Percentiles rank a stretch among this genome's conserved stretches.
These are phyloP conservation scores for Stegastes partitus DNA, from an alignment of 2,113 vertebrate species.

Conservation along the genomic window DNA sequence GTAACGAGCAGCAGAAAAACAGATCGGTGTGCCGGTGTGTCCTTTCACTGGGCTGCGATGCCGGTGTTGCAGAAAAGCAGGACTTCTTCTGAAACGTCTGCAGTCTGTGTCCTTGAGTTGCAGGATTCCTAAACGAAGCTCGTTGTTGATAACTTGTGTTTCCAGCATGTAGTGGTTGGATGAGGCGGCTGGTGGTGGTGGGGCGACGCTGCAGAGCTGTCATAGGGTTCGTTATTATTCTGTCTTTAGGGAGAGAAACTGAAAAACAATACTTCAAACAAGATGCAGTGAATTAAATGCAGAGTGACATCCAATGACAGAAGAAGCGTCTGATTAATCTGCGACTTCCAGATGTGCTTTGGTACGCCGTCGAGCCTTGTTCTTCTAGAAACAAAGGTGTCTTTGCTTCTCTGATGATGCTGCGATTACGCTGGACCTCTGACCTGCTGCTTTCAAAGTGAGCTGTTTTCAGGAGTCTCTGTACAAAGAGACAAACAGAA, in stretches of 20 bases:
- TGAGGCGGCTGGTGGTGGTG: not conserved
- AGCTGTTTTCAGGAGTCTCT: conserved; percentile 5
- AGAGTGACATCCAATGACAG: conserved; percentile 10
- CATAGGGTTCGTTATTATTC: not conserved
- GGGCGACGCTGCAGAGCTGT: not conserved
- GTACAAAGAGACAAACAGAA: not conserved
- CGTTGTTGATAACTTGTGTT: not conserved
- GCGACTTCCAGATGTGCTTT: conserved; percentile 36
- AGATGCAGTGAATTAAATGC: conserved; percentile 14
- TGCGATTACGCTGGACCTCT: conserved; percentile 7
- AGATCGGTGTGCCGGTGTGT: conserved; percentile 55
- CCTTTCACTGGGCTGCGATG: conserved; percentile 44
- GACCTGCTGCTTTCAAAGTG: conserved; percentile 12
- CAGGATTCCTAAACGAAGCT: conserved; percentile 1
- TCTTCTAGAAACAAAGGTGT: conserved; percentile 24
- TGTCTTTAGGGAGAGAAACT: too few species aligned
- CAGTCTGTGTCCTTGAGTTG: conserved; percentile 30
- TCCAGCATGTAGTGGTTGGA: not conserved
- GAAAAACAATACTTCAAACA: conserved; percentile 28
- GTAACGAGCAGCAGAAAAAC: conserved; percentile 58
- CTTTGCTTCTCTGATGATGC: not conserved
- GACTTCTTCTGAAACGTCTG: conserved; percentile 43
- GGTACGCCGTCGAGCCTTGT: conserved; percentile 21
- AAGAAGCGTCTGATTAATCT: conserved; percentile 20
- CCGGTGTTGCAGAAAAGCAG: conserved; percentile 35